phyloP scores from a whole-genome alignment of 2,888 invertebrate species.

The Chrysodeixis includens region DNA sequence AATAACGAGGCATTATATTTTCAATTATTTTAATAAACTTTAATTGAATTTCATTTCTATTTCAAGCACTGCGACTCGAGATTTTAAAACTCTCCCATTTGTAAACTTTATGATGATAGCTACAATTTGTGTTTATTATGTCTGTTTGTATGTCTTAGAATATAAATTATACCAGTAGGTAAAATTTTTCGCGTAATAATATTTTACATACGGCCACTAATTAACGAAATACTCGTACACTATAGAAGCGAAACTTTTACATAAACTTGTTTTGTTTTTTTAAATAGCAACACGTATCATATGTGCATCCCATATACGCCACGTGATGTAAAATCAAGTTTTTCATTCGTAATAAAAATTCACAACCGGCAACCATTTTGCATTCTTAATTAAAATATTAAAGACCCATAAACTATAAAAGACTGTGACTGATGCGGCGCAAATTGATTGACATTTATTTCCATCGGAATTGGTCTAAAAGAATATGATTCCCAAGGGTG shows the following conservation, averaged over 20 bases:
- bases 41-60: conserved; percentile 30
- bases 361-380: conserved; percentile 41
- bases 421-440: conserved; percentile 45
- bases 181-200: background rate
- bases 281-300: conserved; percentile 16
- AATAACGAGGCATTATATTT: conserved; percentile 20
- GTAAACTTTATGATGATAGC: conserved; percentile 16
- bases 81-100: conserved; percentile 17
- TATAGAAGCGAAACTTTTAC: conserved; percentile 12
- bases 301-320: conserved; percentile 11
- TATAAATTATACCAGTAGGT: background rate
- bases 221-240: conserved; percentile 19
- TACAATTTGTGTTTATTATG: background rate
- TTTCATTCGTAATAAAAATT: conserved; percentile 47
- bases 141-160: background rate
- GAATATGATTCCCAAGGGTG: conserved; percentile 40
- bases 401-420: conserved; percentile 40
- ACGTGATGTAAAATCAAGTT: conserved; percentile 36
- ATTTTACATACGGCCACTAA: conserved; percentile 2
- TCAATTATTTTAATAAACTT: conserved; percentile 16
- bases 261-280: conserved; percentile 20
- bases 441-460: conserved; percentile 56
- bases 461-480: conserved; percentile 31
- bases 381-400: conserved; percentile 54
- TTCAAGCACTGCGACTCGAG: conserved; percentile 15